Base-by-base conservation (phyloP, 1,140 invertebrate species). In the Zaprionus vittiger region DNA sequence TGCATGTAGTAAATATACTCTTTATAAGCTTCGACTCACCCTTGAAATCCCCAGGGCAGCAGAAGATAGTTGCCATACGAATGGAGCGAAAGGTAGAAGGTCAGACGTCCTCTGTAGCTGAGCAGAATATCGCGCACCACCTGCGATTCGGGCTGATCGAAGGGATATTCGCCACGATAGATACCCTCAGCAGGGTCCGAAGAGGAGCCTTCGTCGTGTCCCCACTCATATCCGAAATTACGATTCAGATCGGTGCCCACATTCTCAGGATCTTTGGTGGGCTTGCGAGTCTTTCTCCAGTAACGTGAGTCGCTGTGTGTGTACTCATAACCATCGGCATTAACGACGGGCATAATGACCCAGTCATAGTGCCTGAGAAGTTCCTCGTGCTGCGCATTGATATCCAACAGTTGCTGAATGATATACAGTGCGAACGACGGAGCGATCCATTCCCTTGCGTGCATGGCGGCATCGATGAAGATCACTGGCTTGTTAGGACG, bases 361-460 rank as follows among this genome's bases (percentile, higher is more conserved):
- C 94, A 95, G 67, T 95, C 95, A 67, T 94, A 94, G 22, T 94
- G 83, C 26, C 93, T 73, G 4, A 95, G 70, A 1, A 94, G 72
- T 2, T 93, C 67, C 14, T 79, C 57, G 44, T 93, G 85, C 5
- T 93, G 93, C 15, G 67, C 93, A 78, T 94, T 80, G 41, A 95
- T 93, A 5, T 94, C 94, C 3, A 95, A 93, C 11, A 96, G 84
- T 84, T 95, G 93, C 62, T 95, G 83, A 7, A 96, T 94, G 22
- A 96, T 94, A 89, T 95, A 96, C 2, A 95, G 79, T 15, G 94
- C 94, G 0, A 94, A 94, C 0, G 95, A 95, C 2, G 95, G 94
- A 0, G 95, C 94, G 26, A 96, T 94, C 96, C 96, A 96, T 93
- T 96, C 96, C 59, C 96, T 92, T 0, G 95, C 95, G 91, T 97